phyloP scores from a whole-genome alignment of 1,140 invertebrate species.

The Aphis gossypii region DNA sequence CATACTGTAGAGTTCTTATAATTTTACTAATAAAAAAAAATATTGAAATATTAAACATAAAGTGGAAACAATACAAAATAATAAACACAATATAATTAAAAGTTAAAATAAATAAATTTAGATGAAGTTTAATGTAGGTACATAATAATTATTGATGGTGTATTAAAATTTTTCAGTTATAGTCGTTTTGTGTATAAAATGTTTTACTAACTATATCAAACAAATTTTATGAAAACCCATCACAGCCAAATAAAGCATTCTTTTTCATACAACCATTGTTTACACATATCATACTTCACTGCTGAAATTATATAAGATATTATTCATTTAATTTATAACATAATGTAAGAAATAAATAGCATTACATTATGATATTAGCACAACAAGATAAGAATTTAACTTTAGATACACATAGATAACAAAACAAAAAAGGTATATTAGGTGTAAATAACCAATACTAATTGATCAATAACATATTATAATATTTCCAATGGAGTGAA shows the following conservation, averaged over 20 bases:
- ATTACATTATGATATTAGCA: neutral
- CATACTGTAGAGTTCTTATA: neutral
- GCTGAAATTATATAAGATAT: neutral
- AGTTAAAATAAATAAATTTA: slow-evolving; percentile 5
- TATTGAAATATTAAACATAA: neutral
- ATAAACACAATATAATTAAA: neutral
- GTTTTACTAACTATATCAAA: neutral
- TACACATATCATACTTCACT: neutral
- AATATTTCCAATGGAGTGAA: neutral
- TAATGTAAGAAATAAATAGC: neutral
- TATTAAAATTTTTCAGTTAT: neutral
- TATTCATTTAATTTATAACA: neutral
- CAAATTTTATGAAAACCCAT: neutral
- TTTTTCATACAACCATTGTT: slow-evolving; percentile 41
- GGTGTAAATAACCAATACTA: neutral
- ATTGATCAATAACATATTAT: neutral
- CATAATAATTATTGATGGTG: neutral
- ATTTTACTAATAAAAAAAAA: neutral
- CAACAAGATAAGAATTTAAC: neutral
- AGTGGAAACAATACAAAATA: neutral
- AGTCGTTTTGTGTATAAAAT: neutral
- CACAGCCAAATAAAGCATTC: slow-evolving; percentile 32
- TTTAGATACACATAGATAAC: no score
- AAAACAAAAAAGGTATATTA: neutral
- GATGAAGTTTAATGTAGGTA: slow-evolving; percentile 1